Evolutionary conservation across 1,140 invertebrate species (phyloP), one percentile per base, ranked within the genome.

Genomic region (Sitodiplosis mosellana): DNA sequence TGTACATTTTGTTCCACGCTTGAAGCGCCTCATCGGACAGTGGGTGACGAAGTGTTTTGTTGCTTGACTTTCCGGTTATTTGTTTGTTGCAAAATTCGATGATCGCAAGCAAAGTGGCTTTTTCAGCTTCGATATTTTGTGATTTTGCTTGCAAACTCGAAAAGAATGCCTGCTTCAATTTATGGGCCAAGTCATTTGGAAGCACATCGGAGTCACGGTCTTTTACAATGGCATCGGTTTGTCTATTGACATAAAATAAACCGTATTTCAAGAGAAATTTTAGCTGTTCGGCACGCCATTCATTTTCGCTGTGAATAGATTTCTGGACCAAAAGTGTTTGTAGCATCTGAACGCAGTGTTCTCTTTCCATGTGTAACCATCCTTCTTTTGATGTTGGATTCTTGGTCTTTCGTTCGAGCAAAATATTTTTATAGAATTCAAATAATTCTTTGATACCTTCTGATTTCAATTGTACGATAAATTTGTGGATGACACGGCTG

Each of bases 321-420:
- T 72, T 69, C 59, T 81, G 76, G 51, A 65, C 69, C 1, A 83
- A 58, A 48, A 83, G 64, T 61, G 74, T 76, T 41, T 75, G 75
- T 22, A 82, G 58, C 48, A 78, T 59, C 56, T 81, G 76, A 27
- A 72, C 71, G 12, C 74, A 72, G 58, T 78, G 77, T 44, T 74
- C 64, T 57, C 75, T 72, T 59, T 83, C 80, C 49, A 69, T 67
- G 58, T 79, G 80, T 38, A 72, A 73, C 75, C 77, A 81, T 50
- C 59, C 59, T 44, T 67, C 61, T 48, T 74, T 69, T 48, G 67
- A 56, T 41, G 67, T 64, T 45, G 61, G 63, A 51, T 70, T 61
- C 50, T 68, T 65, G 42, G 58, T 52, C 33, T 70, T 70, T 48
- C 68, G 68, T 55, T 66, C 72, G 33, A 68, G 52, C 3, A 74